Base-by-base conservation (phyloP, 2,113 vertebrate genomes). In the Merops nubicus region DNA sequence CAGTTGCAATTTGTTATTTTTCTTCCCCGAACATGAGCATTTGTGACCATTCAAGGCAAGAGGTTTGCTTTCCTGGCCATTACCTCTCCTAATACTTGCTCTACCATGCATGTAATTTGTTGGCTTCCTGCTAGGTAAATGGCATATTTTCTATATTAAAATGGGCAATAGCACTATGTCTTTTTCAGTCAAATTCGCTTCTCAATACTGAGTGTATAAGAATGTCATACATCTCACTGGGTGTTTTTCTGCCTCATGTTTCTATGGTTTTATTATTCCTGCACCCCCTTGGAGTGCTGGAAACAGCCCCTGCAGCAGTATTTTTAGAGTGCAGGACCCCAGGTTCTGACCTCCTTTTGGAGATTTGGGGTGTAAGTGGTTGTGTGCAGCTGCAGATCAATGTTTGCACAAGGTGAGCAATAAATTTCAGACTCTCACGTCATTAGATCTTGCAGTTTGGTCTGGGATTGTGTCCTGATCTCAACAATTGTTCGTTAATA, bases 401-500 rank as follows among this genome's bases (percentile, higher is more conserved):
- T 77, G 91, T 95, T 97, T 96, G 92, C 74, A 74, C 82, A 90
- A 83, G 67, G 74, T 50, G 3, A 88, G 62, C 84, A 91, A 95
- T 92, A 77, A 79, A 94, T 87, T 78, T 81, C 79, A 84, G 54
- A 62, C 53, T 84, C 38, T 53, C 16, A 4, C 15, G 34, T 47
- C 78, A 60, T 74, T 95, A 62, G 88, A 88, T 83, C 2, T 2
- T 63, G 72, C 74, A 70, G 85, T 77, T 86, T 67, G 34, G 40
- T 72, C 89, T 89, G 64, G 34, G 40, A 57, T 96, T 96, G 14
- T 89, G 67, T 77, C 74, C 72, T 94, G 94, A 9, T 79, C 82
- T 90, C 89, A 91, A 65, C 63, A 96, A 93, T 34, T 93, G 38
- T 45, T 95, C 94, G 68, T 84, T 97, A 94, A 92, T 91, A 87